Conservation (phyloP, 2,797 vertebrate species). For the Kryptopterus vitreolus region DNA sequence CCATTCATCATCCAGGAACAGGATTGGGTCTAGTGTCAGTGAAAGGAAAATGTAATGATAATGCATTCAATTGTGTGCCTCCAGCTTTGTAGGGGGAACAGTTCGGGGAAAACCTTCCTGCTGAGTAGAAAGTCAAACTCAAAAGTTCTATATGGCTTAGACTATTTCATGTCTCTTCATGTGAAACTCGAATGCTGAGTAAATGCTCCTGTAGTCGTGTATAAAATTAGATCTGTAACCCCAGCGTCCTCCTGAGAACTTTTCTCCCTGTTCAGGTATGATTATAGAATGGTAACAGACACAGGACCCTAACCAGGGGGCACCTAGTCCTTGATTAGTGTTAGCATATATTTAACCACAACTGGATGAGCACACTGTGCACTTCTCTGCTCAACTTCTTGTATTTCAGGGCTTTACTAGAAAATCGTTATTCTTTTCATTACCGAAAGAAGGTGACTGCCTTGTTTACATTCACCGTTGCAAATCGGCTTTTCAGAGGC, state of each 20-base stretch:
- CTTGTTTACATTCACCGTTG: not conserved
- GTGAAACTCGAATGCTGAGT: not conserved
- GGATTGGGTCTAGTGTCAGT: too few species aligned
- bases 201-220: not conserved
- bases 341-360: not conserved
- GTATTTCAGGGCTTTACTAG: not conserved
- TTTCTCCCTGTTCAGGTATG: not conserved
- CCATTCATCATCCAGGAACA: too few species aligned
- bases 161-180: not conserved
- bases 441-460: not conserved
- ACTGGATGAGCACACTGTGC: not conserved
- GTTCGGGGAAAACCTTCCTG: not conserved
- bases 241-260: not conserved
- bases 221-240: not conserved
- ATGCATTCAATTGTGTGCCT: too few species aligned
- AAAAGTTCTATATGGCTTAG: not conserved
- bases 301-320: not conserved
- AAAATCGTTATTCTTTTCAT: not conserved
- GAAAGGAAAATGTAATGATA: too few species aligned
- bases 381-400: not conserved
- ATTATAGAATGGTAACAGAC: not conserved
- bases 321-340: not conserved
- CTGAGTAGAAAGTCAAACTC: not conserved
- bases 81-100: too few species aligned
- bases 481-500: conserved; percentile 1